A percentile compares a stretch with the other conserved stretches of the same genome.
These are phyloP conservation scores for Netelia melanura DNA, from an alignment of 2,888 invertebrate species.

Conservation along the genomic window DNA sequence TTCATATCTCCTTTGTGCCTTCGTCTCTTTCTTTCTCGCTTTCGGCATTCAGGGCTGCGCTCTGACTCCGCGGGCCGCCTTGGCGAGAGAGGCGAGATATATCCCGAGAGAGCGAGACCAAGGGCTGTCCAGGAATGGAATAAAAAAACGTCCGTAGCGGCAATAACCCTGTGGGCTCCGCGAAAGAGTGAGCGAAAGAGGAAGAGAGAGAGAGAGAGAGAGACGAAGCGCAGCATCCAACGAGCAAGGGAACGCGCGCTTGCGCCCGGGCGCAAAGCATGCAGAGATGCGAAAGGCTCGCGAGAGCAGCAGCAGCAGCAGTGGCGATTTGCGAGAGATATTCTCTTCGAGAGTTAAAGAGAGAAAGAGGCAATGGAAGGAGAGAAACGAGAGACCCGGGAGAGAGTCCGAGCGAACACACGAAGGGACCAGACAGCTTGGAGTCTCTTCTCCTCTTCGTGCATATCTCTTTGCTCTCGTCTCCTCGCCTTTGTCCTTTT, in stretches of 20 bases:
- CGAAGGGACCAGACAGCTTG: slow-evolving; percentile 83
- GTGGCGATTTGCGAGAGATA: slow-evolving; percentile 55
- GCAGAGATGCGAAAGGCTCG: slow-evolving; percentile 39
- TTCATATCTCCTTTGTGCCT: slow-evolving; percentile 30
- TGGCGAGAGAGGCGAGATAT: slow-evolving; percentile 63
- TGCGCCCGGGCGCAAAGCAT: slow-evolving; percentile 32
- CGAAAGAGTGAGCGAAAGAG: slow-evolving; percentile 46
- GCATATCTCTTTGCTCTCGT: slow-evolving; percentile 64
- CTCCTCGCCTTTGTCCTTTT: slow-evolving; percentile 29
- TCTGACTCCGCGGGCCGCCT: slow-evolving; percentile 49
- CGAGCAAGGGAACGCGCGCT: slow-evolving; percentile 36
- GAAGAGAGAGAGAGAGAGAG: slow-evolving; percentile 31
- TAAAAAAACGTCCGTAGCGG: slow-evolving; percentile 62
- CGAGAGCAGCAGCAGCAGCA: slow-evolving; percentile 32
- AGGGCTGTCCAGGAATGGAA: slow-evolving; percentile 71
- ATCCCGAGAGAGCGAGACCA: slow-evolving; percentile 66
- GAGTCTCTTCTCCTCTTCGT: slow-evolving; percentile 75
- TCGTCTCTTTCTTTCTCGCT: slow-evolving; percentile 30
- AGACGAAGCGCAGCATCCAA: slow-evolving; percentile 18
- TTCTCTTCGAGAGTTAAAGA: slow-evolving; percentile 55
- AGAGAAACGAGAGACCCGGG: slow-evolving; percentile 28
- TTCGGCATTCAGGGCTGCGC: slow-evolving; percentile 56
- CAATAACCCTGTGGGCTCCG: slow-evolving; percentile 64
- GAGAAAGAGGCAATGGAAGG: slow-evolving; percentile 72
- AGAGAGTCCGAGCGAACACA: slow-evolving; percentile 70